Percentiles rank a stretch among this genome's conserved stretches.
Evolutionary conservation across 2,888 invertebrate genomes (phyloP).

Genomic region (Lycaena phlaeas): DNA sequence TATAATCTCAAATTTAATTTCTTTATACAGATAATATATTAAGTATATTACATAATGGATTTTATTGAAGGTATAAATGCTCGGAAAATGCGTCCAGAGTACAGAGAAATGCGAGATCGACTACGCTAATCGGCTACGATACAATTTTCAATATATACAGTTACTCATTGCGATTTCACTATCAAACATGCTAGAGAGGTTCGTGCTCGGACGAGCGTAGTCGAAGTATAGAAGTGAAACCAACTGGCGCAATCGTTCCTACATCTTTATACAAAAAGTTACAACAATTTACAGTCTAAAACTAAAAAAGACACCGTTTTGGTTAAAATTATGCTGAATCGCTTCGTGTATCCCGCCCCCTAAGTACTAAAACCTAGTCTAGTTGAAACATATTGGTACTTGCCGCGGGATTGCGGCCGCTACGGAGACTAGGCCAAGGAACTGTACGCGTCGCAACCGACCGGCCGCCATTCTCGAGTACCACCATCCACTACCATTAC

Average conservation of each 20-base stretch:
- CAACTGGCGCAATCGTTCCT: constrained; percentile 1
- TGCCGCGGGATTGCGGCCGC: constrained; percentile 2
- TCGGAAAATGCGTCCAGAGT: constrained; percentile 6
- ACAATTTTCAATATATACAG: not conserved
- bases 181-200: not conserved
- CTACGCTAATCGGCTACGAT: constrained; percentile 7
- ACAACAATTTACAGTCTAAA: constrained; percentile 12
- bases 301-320: constrained; percentile 14
- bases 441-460: not conserved
- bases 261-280: constrained; percentile 14
- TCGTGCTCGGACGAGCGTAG: not conserved
- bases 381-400: constrained; percentile 18
- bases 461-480: too few relatives aligned
- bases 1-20: constrained; percentile 16
- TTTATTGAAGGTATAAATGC: constrained; percentile 8
- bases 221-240: constrained; percentile 4
- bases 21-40: constrained; percentile 7
- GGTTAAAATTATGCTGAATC: constrained; percentile 17
- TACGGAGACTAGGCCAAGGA: constrained; percentile 4
- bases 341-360: constrained; percentile 28
- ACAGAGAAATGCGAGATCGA: not conserved
- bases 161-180: not conserved
- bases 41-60: constrained; percentile 1
- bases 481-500: too few relatives aligned
- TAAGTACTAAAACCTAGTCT: constrained; percentile 49